Evolutionary conservation across 2,888 invertebrate species (phyloP).

Genomic region (Mayetiola destructor): DNA sequence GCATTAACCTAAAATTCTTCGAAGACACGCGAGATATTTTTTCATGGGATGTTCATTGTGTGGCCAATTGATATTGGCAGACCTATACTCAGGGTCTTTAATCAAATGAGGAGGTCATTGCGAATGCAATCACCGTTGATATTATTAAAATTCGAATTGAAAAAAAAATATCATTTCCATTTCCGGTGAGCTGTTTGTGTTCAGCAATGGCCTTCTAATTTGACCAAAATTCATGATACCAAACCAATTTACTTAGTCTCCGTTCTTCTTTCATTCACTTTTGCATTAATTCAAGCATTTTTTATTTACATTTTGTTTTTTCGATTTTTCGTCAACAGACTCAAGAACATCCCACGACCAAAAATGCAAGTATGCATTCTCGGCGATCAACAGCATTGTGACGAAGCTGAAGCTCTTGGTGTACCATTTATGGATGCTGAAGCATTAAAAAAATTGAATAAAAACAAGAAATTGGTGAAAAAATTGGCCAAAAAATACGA

Average conservation of each 20-base stretch:
- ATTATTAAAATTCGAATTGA: constrained; percentile 14
- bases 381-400: constrained; percentile 99
- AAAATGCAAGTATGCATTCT: constrained; percentile 98
- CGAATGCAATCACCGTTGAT: constrained; percentile 14
- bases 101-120: constrained; percentile 71
- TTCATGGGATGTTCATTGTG: constrained; percentile 26
- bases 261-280: no score
- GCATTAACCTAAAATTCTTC: constrained; percentile 40
- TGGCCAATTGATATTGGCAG: constrained; percentile 57
- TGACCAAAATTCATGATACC: no score
- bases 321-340: constrained; percentile 39
- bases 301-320: background rate
- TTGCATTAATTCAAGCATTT: no score
- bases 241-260: no score
- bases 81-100: constrained; percentile 99
- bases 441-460: constrained; percentile 96
- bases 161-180: background rate
- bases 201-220: no score
- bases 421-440: constrained; percentile 98
- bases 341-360: constrained; percentile 95
- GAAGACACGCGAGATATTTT: no score
- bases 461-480: constrained; percentile 99
- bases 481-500: constrained; percentile 92
- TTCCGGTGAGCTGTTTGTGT: constrained; percentile 13
- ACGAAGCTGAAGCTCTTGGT: constrained; percentile 84